Percentiles rank a stretch among this genome's conserved stretches.
These are phyloP conservation scores for Calameuta filiformis DNA, from an alignment of 2,888 invertebrate genomes.

Conservation along the genomic window DNA sequence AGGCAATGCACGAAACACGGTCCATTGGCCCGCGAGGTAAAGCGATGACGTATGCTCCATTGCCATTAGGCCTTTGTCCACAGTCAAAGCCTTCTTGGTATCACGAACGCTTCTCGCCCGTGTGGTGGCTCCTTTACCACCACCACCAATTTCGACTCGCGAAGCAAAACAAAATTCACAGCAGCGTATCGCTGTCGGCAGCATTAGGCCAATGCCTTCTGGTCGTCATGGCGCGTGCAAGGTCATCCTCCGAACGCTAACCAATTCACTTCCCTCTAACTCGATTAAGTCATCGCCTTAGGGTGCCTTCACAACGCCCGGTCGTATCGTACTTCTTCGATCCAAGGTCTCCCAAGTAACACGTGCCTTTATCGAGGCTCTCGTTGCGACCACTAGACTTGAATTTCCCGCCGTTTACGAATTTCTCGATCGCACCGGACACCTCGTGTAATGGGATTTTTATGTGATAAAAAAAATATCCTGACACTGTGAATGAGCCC, in stretches of 20 bases:
- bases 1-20: constrained; percentile 1
- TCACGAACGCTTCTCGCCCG: not conserved
- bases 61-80: not conserved
- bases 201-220: constrained; percentile 49
- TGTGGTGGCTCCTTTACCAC: not conserved
- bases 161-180: constrained; percentile 26
- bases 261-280: constrained; percentile 40
- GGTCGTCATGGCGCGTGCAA: constrained; percentile 46
- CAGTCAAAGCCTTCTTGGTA: not conserved
- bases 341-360: not conserved
- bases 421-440: not conserved
- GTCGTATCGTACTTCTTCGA: not conserved
- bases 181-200: constrained; percentile 9
- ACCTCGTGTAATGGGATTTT: not conserved
- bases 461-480: no score
- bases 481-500: no score
- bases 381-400: not conserved
- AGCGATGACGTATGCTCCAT: not conserved
- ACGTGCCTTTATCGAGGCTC: not conserved
- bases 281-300: constrained; percentile 41
- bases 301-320: constrained; percentile 7
- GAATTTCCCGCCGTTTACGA: not conserved
- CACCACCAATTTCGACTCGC: not conserved
- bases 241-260: constrained; percentile 37
- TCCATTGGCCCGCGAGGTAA: not conserved